Evolutionary conservation across 2,888 invertebrate genomes (phyloP), one percentile per base, ranked within the genome.

Genomic region (Apotomis capreana): DNA sequence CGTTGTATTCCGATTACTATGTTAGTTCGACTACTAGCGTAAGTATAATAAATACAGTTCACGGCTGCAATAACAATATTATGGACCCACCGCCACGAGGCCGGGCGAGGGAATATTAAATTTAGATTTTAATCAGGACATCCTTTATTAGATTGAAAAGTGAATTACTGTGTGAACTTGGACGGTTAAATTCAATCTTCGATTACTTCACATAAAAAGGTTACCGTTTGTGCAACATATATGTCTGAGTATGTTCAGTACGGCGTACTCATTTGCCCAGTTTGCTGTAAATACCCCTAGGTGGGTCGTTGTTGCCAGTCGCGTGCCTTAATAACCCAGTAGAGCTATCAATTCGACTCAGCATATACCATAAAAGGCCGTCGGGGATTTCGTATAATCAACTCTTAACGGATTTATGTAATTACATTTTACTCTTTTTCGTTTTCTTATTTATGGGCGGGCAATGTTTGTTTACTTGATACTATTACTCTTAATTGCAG

Each of bases 311-410:
- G 55, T 51, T 65, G 70, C 54, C 70, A 70, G 65, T 67, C 60
- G 61, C 67, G 67, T 60, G 49, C 10, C 67, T 67, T 71, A 71
- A 67, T 71, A 67, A 67, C 71, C 71, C 67, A 51, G 71, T 62
- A 68, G 68, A 71, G 71, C 67, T 58, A 71, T 71, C 71, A 71
- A 71, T 71, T 71, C 57, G 57, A 71, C 61, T 55, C 71, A 52
- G 68, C 68, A 62, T 71, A 57, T 67, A 68, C 68, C 71, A 62
- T 70, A 70, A 70, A 70, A 68, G 71, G 71, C 71, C 71, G 51
- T 46, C 26, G 62, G 68, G 67, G 68, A 68, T 71, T 71, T 58
- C 68, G 15, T 67, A 59, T 70, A 70, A 61, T 67, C 51, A 61
- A 71, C 57, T 71, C n/a, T 60, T 65, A 62, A 68, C 55, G 44